Base-by-base conservation (phyloP, 2,113 vertebrate genomes). In the Perognathus longimembris region DNA sequence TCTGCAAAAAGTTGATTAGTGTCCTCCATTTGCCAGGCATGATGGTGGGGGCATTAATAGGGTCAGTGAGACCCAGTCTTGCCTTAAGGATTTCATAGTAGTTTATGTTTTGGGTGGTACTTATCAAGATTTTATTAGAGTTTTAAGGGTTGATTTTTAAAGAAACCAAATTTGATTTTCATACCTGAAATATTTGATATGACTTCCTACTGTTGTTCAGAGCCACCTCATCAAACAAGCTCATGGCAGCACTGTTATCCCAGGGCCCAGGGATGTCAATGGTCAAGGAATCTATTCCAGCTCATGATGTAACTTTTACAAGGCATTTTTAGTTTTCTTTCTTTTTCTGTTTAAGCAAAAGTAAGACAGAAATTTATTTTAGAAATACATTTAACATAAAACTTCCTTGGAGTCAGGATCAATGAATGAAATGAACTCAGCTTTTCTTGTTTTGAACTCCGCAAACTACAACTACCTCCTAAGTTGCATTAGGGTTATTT, bases 1-100 rank as follows among this genome's bases (percentile, higher is more conserved):
- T 22, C 79, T 83, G 76, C 7, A 83, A 75, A 76, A 86, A 76
- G 85, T 28, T 94, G 28, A 63, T 90, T 64, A 50, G 21, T 75
- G 17, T 73, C 6, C 28, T 73, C 21, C 54, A 2, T 38, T 26
- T 64, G 42, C 42, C 22, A 80, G 79, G 18, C 20, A 50, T 5
- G 32, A 28, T 45, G 21, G 14, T 85, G 34, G 24, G 24, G 15
- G 59, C 1, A 10, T 40, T 57, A 34, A 40, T 42, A 10, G 40
- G 59, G 59, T 71, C 42, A 85, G 36, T 66, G 42, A 85, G 36
- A 81, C 8, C 67, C 5, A 85, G 32, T 22, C 12, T 21, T 67
- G 59, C 20, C 67, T 69, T 12, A 40, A 71, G 30, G 75, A 80
- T 71, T 42, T 91, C 40, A 57, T 15, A 11, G 45, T 45, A 69